phyloP scores from a whole-genome alignment of 2,888 invertebrate genomes.

The Noctua fimbriata region DNA sequence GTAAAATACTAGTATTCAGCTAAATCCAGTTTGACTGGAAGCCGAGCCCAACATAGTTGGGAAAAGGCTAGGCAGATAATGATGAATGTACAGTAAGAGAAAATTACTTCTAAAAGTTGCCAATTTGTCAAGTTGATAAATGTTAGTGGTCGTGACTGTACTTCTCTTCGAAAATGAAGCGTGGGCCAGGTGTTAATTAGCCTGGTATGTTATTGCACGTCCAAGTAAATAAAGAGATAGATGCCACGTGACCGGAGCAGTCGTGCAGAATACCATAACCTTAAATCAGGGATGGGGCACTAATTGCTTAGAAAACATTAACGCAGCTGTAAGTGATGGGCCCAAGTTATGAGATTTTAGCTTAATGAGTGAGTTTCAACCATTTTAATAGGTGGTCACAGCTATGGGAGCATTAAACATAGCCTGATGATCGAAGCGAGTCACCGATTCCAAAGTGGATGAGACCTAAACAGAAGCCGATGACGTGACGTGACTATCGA shows the following conservation, averaged over 20 bases:
- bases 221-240: slow-evolving; percentile 87
- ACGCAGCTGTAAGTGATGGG: slow-evolving; percentile 72
- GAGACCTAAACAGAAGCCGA: background rate
- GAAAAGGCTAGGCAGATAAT: background rate
- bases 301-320: slow-evolving; percentile 89
- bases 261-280: slow-evolving; percentile 84
- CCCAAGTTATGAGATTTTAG: slow-evolving; percentile 66
- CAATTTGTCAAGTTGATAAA: background rate
- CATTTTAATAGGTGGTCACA: background rate
- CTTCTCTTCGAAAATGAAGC: slow-evolving; percentile 46
- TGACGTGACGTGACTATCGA: background rate
- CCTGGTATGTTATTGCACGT: slow-evolving; percentile 81
- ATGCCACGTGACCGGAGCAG: slow-evolving; percentile 85
- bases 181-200: slow-evolving; percentile 76
- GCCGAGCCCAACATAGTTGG: background rate
- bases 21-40: background rate
- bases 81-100: background rate
- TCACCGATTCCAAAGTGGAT: background rate
- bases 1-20: background rate
- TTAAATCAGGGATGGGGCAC: slow-evolving; percentile 88
- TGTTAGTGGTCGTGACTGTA: background rate
- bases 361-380: too few species aligned
- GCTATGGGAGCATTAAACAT: background rate
- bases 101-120: background rate
- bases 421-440: background rate